Base-by-base conservation (phyloP, 2,113 vertebrate genomes). In the Periophthalmodon schlosseri region DNA sequence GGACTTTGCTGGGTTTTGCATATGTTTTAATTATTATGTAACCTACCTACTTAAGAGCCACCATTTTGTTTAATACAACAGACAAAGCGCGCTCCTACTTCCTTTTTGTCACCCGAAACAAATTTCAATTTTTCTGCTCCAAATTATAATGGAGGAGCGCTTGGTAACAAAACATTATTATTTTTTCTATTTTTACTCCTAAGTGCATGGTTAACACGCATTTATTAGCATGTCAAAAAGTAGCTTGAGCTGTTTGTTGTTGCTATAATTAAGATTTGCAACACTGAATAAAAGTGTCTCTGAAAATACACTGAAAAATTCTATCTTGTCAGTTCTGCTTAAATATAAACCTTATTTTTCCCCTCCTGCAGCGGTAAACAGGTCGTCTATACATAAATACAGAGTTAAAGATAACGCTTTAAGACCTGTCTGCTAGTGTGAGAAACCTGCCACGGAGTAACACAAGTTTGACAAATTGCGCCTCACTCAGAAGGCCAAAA, bases 391-490 rank as follows among this genome's bases (percentile, higher is more conserved):
- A 56, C 52, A 56, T 56, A 56, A 56, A 56, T 56, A 56, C 20
- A 9, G 52, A 9, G 52, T 56, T 56, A 21, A 21, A 60, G 57
- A 60, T 60, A 60, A 60, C 18, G 60, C 15, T 63, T 63, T 34
- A 63, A 34, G 28, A 34, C 14, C 60, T 18, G 60, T 34, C 60
- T 34, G 4, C 60, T 28, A 3, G 60, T 63, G 15, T 20, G 28
- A 34, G 18, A 18, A 34, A 63, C 6, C 6, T 6, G 14, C 60
- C 60, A 9, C 28, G 3, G 60, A 63, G 33, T 34, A 63, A 63
- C 60, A 34, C 60, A 39, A 65, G 33, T 65, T 20, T 44, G 34
- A 39, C 63, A 65, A 65, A 65, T 39, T 39, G 63, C 63, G 11
- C 34, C 63, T n/a, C 34, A 39, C 63, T n/a, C 63, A 65, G 11